phyloP scores from a whole-genome alignment of 2,113 vertebrate species.

The Apistogramma diplotaenia region DNA sequence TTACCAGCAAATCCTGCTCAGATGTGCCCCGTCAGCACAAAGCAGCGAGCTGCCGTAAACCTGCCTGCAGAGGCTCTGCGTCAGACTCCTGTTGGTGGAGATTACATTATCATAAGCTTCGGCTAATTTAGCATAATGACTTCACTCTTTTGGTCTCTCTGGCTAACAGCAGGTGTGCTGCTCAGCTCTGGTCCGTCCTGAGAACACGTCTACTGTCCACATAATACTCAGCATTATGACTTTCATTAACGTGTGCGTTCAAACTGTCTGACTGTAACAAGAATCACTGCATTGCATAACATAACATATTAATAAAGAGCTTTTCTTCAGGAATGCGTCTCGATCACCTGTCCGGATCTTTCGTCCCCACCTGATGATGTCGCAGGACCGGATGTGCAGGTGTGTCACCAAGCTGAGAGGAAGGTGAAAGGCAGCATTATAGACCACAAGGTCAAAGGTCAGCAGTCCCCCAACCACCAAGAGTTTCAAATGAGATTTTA shows the following conservation, averaged over 20 bases:
- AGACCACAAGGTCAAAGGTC: not conserved
- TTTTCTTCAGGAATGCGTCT: not conserved
- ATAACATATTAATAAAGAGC: not conserved
- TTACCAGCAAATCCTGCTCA: not conserved
- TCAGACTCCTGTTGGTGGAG: not conserved
- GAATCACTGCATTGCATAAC: not conserved
- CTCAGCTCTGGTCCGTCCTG: not conserved
- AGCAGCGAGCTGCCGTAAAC: too few species aligned
- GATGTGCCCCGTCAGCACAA: not conserved
- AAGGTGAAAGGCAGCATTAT: not conserved
- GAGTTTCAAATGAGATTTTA: not conserved
- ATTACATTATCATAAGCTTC: accelerated
- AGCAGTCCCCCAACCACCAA: not conserved
- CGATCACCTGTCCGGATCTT: not conserved
- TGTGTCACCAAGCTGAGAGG: not conserved
- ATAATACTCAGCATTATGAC: too few species aligned
- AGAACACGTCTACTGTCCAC: too few species aligned
- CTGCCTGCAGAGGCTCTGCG: not conserved
- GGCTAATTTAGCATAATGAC: not conserved
- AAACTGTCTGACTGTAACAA: too few species aligned
- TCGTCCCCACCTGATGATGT: not conserved
- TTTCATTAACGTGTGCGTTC: not conserved
- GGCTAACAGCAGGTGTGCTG: too few species aligned
- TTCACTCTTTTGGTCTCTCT: not conserved
- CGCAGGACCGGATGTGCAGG: not conserved